Evolutionary conservation across 2,888 invertebrate species (phyloP), one percentile per base, ranked within the genome.

Genomic region (Pyrochroa serraticornis): DNA sequence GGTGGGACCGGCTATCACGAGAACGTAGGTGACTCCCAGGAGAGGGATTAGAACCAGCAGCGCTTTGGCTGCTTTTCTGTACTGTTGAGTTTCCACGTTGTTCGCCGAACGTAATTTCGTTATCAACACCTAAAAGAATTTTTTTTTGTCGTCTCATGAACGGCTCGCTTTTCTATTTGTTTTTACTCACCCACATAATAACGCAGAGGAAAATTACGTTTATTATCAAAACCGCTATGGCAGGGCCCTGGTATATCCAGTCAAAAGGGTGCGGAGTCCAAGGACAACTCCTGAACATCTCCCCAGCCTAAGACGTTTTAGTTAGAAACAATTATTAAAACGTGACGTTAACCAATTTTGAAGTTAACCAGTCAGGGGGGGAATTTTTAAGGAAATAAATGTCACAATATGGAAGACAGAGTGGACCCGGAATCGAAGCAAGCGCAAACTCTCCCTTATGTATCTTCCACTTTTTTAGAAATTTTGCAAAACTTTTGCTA

Each of bases 91-190:
- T 78, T 95, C 94, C 37, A 90, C 83, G 3, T 90, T 91, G 73
- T 92, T 93, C 12, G 94, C 91, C 31, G 94, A 93, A 45, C 93
- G 86, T 3, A 95, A 83, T 74, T 95, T 95, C 36, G 93, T 95
- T 75, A 95, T 93, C 66, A 95, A 83, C 41, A 95, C 93, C 93
- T 94, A 77, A 65, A 75, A 63, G 76, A 41, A 12, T 6, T 36
- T 38, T 30, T 35, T n/a, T 9, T 14, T 30, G 36, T 1, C 8
- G 38, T 14, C 34, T 43, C 10, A 6, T 30, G 6, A 30, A 32
- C 6, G 9, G 2, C 8, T 41, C 10, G 36, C 2, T 35, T 12
- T 31, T 7, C 31, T 14, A 7, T 30, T 32, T 6, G 7, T 13
- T n/a, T n/a, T n/a, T 5, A 68, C 73, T 65, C 63, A 73, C 93